Percentiles rank a stretch among this genome's conserved stretches.
phyloP scores from a whole-genome alignment of 2,888 invertebrate genomes.

The Vesta saturnalis region DNA sequence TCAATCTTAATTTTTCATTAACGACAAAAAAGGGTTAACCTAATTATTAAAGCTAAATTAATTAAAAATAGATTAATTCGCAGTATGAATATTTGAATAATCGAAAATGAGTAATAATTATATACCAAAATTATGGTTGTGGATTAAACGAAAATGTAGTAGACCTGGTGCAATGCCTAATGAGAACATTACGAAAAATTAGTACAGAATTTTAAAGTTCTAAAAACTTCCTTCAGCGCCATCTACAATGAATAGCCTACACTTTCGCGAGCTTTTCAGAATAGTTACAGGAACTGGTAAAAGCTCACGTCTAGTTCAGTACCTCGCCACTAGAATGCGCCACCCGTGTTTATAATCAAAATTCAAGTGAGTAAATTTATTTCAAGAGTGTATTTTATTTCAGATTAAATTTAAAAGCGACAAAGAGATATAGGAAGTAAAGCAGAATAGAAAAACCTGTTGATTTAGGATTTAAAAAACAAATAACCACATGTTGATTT shows the following conservation, averaged over 20 bases:
- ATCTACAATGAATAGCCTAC: neutral
- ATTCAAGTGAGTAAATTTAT: slow-evolving; percentile 22
- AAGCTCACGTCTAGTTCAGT: slow-evolving; percentile 17
- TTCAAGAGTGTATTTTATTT: slow-evolving; percentile 50
- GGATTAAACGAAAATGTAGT: no score
- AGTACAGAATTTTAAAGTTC: no score
- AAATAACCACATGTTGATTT: slow-evolving; percentile 54
- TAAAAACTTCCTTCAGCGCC: neutral
- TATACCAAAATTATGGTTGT: no score
- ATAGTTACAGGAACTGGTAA: neutral
- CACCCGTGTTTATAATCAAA: neutral
- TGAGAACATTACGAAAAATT: no score
- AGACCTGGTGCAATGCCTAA: no score
- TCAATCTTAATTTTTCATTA: neutral
- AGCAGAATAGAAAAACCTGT: slow-evolving; percentile 47
- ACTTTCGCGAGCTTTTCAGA: neutral
- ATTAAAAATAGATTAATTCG: no score
- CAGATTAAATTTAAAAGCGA: slow-evolving; percentile 39
- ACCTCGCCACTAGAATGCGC: slow-evolving; percentile 31
- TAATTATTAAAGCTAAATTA: no score
- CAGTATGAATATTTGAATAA: no score
- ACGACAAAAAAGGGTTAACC: no score
- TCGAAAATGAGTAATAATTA: no score
- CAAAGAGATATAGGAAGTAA: slow-evolving; percentile 35
- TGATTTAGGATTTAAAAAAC: slow-evolving; percentile 52